Percentiles rank a stretch among this genome's conserved stretches.
These are phyloP conservation scores for Uromys caudimaculatus DNA, from an alignment of 2,797 vertebrate genomes.

Conservation along the genomic window DNA sequence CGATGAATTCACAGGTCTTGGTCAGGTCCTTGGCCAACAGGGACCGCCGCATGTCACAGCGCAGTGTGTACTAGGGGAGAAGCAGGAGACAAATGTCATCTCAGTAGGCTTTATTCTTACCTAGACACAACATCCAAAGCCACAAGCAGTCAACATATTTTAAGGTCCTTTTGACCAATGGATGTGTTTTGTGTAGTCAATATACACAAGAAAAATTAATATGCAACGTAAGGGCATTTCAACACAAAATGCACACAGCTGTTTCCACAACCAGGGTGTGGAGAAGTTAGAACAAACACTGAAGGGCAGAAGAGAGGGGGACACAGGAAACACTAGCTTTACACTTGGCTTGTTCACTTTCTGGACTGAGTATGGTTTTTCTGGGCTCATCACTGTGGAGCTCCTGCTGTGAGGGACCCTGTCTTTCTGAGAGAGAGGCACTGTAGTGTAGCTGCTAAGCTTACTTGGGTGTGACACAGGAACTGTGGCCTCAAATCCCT, in stretches of 20 bases:
- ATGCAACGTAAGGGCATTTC: not conserved
- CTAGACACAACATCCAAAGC: not conserved
- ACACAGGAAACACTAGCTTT: fast-evolving
- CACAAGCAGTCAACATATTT: not conserved
- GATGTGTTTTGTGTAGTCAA: not conserved
- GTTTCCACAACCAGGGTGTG: not conserved
- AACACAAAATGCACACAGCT: not conserved
- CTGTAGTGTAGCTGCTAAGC: not conserved
- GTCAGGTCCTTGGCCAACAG: slow-evolving; percentile 97
- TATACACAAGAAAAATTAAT: not conserved
- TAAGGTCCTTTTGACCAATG: not conserved
- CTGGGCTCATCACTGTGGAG: not conserved
- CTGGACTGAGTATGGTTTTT: not conserved
- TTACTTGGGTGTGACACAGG: fast-evolving
- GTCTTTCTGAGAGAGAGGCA: fast-evolving
- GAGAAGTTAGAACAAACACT: not conserved
- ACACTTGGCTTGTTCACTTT: not conserved
- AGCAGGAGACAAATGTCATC: fast-evolving
- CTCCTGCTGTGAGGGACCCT: not conserved
- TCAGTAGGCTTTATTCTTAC: not conserved
- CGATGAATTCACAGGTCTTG: slow-evolving; percentile 97
- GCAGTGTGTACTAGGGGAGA: slow-evolving; percentile 92
- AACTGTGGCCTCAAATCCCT: too few species aligned
- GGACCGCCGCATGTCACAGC: slow-evolving; percentile 96
- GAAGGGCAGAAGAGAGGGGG: not conserved